Evolutionary conservation across 2,888 invertebrate species (phyloP).

Genomic region (Melangyna quadrimaculata): DNA sequence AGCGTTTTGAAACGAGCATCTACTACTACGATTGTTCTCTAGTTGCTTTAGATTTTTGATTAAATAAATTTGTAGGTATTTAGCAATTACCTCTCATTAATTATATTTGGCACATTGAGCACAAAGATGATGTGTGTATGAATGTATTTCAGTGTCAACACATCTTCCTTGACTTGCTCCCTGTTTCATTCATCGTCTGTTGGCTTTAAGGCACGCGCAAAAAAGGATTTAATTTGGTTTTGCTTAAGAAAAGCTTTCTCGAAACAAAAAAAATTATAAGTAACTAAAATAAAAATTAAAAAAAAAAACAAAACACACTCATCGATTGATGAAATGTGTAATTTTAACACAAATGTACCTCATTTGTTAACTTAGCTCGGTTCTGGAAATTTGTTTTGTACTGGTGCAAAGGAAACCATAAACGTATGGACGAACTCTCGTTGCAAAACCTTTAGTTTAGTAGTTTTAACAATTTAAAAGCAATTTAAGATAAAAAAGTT

Average conservation of each 20-base stretch:
- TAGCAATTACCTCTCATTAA: slow-evolving; percentile 57
- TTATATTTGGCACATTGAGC: slow-evolving; percentile 13
- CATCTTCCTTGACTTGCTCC: slow-evolving; percentile 36
- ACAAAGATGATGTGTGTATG: slow-evolving; percentile 28
- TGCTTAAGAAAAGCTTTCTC: slow-evolving; percentile 26
- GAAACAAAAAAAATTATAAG: slow-evolving; percentile 44
- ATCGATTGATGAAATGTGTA: slow-evolving; percentile 46
- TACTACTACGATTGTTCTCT: slow-evolving; percentile 28
- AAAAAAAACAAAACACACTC: slow-evolving; percentile 40
- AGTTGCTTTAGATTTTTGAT: slow-evolving; percentile 42
- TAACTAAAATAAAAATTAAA: slow-evolving; percentile 43
- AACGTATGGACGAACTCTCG: slow-evolving; percentile 38
- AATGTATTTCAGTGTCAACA: background rate
- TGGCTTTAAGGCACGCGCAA: slow-evolving; percentile 27
- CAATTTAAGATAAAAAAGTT: slow-evolving; percentile 34
- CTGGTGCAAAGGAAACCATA: slow-evolving; percentile 43
- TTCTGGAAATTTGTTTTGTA: slow-evolving; percentile 33
- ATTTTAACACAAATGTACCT: slow-evolving; percentile 59
- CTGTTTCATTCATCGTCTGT: slow-evolving; percentile 19
- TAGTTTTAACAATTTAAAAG: slow-evolving; percentile 30
- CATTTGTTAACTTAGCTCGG: slow-evolving; percentile 44
- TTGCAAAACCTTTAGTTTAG: slow-evolving; percentile 53
- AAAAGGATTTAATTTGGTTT: slow-evolving; percentile 44
- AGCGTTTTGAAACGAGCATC: slow-evolving; percentile 25
- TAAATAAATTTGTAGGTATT: slow-evolving; percentile 48